These are phyloP conservation scores for Excalfactoria chinensis DNA, from an alignment of 2,113 vertebrate species.

Conservation along the genomic window DNA sequence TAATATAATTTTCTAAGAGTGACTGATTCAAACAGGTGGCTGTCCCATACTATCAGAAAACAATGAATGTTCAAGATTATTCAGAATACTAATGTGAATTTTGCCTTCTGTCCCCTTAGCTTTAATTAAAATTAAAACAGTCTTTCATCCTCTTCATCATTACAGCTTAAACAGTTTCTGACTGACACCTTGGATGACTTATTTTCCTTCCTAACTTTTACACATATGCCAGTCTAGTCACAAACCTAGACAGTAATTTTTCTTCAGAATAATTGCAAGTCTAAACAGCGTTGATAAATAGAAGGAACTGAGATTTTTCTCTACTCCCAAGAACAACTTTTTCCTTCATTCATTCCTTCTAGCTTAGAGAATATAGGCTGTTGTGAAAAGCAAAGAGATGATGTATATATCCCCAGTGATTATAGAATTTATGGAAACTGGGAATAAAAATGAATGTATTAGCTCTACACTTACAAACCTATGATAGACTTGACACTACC, in stretches of 20 bases:
- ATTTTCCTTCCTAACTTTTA: not conserved
- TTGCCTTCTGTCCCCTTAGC: not conserved
- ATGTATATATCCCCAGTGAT: not conserved
- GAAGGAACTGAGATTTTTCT: not conserved
- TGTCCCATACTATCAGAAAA: conserved; percentile 6
- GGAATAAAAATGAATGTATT: not conserved
- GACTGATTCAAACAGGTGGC: not conserved
- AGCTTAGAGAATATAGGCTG: not conserved
- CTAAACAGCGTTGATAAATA: not conserved
- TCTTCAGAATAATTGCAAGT: not conserved
- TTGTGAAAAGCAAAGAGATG: not conserved
- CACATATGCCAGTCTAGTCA: not conserved
- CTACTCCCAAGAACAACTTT: not conserved
- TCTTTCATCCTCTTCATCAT: not conserved
- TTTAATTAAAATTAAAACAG: conserved; percentile 57
- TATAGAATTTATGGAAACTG: not conserved
- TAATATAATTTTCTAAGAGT: conserved; percentile 20
- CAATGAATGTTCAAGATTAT: conserved; percentile 25
- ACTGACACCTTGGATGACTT: conserved; percentile 13
- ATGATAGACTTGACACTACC: not conserved
- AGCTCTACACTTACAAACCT: not conserved
- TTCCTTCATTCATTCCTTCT: not conserved
- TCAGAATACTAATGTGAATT: conserved; percentile 23
- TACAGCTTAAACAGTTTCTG: not conserved
- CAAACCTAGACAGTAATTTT: not conserved